Evolutionary conservation across 2,113 vertebrate species (phyloP).

Genomic region (Anguilla japonica): DNA sequence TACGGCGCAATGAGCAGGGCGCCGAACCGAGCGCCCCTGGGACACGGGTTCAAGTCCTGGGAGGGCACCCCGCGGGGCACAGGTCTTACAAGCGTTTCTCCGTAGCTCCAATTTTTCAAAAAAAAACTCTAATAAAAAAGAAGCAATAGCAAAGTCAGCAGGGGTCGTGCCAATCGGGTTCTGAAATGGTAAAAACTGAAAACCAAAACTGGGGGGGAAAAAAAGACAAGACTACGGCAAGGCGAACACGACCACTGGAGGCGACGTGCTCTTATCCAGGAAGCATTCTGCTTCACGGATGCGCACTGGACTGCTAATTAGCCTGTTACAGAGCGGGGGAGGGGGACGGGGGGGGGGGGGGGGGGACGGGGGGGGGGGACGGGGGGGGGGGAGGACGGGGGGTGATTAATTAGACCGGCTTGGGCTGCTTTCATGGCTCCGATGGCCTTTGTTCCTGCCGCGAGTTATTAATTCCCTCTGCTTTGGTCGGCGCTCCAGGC

Average conservation of each 20-base stretch:
- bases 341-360: conserved; percentile 24
- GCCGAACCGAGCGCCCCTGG: background rate
- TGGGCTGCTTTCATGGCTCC: conserved; percentile 57
- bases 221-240: background rate
- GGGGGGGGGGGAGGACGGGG: conserved; percentile 29
- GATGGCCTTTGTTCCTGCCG: conserved; percentile 43
- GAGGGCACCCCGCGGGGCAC: background rate
- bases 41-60: background rate
- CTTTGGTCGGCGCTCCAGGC: conserved; percentile 60
- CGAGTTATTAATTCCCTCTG: conserved; percentile 62
- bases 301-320: conserved; percentile 71
- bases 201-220: background rate
- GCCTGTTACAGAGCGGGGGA: conserved; percentile 24
- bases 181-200: background rate
- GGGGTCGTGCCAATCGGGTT: background rate
- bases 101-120: background rate
- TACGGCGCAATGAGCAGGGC: background rate
- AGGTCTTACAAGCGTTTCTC: background rate
- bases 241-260: background rate
- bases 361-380: conserved; percentile 14
- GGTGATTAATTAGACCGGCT: conserved; percentile 67
- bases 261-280: background rate
- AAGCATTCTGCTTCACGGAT: conserved; percentile 56
- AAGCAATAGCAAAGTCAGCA: background rate
- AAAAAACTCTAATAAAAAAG: background rate